Conservation (phyloP, 35 echinoderm and acorn worm species). For the Patiria miniata region DNA sequence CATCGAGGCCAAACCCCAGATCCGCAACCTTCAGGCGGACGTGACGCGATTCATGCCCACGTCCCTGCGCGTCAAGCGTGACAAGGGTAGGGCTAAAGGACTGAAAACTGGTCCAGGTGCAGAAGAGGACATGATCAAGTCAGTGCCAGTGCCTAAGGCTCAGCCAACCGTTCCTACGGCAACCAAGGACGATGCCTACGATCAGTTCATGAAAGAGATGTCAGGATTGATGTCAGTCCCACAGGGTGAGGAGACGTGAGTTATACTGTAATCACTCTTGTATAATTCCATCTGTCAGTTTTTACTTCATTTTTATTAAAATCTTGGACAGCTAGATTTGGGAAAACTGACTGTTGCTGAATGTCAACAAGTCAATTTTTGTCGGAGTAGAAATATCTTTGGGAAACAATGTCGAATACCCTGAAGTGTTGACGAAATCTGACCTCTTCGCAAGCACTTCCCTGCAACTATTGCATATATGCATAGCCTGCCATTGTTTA, state of each 20-base stretch:
- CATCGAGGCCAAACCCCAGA: slow-evolving; percentile 94
- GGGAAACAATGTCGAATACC: too few species aligned
- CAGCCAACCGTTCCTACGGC: slow-evolving; percentile 57
- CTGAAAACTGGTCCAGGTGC: slow-evolving; percentile 39
- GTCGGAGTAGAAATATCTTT: too few species aligned
- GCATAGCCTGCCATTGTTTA: too few species aligned
- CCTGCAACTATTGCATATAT: too few species aligned
- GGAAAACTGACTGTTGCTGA: too few species aligned
- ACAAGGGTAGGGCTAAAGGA: slow-evolving; percentile 79
- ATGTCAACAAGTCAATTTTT: too few species aligned
- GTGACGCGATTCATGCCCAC: slow-evolving; percentile 92
- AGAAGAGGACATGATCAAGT: slow-evolving; percentile 33
- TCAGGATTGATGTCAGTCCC: slow-evolving; percentile 46
- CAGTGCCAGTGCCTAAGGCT: slow-evolving; percentile 46
- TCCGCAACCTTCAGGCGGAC: slow-evolving; percentile 93
- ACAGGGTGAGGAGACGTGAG: slow-evolving; percentile 21
- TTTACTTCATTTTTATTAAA: too few species aligned
- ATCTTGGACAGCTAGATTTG: too few species aligned
- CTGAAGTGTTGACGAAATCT: too few species aligned
- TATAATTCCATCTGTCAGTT: too few species aligned
- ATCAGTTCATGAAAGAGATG: slow-evolving; percentile 99
- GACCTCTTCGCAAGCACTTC: too few species aligned
- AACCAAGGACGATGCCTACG: slow-evolving; percentile 96
- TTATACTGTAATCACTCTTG: background rate
- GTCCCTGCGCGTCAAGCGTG: slow-evolving; percentile 79